Conservation (phyloP, 2,888 invertebrate genomes). For the Melieria picta region DNA sequence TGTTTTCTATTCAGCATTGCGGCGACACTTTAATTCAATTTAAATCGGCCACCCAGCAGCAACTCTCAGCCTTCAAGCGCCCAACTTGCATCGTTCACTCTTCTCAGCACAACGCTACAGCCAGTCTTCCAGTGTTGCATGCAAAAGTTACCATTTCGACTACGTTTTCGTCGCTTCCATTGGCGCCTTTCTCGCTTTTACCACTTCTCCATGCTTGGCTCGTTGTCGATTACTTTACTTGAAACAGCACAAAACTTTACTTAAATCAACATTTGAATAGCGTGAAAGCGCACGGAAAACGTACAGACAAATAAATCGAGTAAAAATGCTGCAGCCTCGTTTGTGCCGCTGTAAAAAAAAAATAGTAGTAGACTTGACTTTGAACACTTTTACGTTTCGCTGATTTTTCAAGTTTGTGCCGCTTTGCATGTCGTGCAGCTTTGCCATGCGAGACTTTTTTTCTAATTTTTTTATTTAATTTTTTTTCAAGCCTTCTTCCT, state of each 20-base stretch:
- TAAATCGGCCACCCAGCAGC: too few relatives aligned
- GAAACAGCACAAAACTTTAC: conserved; percentile 24
- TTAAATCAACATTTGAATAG: conserved; percentile 48
- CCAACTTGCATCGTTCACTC: too few relatives aligned
- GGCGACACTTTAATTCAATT: too few relatives aligned
- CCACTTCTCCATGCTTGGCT: too few relatives aligned
- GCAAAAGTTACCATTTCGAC: too few relatives aligned
- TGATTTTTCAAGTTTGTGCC: conserved; percentile 49
- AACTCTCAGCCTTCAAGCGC: too few relatives aligned
- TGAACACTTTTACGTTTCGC: conserved; percentile 63
- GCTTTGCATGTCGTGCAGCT: not conserved
- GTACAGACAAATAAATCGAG: not conserved
- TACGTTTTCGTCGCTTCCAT: too few relatives aligned
- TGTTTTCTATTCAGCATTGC: too few relatives aligned
- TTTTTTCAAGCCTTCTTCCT: not conserved
- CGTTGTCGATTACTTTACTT: too few relatives aligned
- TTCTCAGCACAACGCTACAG: too few relatives aligned
- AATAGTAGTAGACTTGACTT: conserved; percentile 50
- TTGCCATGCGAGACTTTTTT: conserved; percentile 5
- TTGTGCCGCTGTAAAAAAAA: not conserved
- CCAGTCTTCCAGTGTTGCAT: too few relatives aligned
- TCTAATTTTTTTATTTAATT: not conserved
- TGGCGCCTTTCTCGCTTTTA: too few relatives aligned
- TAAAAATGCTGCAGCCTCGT: conserved; percentile 4
- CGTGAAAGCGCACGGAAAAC: conserved; percentile 5